Evolutionary conservation across 2,888 invertebrate genomes (phyloP).

Genomic region (Thymelicus sylvestris): DNA sequence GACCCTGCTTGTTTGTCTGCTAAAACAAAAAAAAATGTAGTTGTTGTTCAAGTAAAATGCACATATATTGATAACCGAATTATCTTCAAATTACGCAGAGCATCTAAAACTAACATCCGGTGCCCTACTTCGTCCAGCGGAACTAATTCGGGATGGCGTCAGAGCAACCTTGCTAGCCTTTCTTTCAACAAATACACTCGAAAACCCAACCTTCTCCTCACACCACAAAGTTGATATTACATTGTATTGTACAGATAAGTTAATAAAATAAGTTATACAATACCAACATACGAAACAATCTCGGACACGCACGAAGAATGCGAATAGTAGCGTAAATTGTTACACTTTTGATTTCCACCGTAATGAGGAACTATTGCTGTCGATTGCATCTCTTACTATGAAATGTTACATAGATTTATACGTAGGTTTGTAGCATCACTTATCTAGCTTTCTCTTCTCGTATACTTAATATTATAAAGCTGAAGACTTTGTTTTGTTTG

Average conservation of each 20-base stretch:
- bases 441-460: too few species aligned
- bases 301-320: conserved; percentile 39
- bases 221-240: conserved; percentile 32
- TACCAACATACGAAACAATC: conserved; percentile 33
- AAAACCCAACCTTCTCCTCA: conserved; percentile 27
- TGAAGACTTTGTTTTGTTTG: too few species aligned
- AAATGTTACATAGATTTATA: neutral
- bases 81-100: conserved; percentile 48
- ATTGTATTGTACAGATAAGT: conserved; percentile 39
- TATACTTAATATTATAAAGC: too few species aligned
- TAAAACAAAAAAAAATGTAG: too few species aligned
- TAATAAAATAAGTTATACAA: conserved; percentile 38
- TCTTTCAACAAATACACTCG: conserved; percentile 11
- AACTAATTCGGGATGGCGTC: conserved; percentile 64
- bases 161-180: conserved; percentile 49
- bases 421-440: too few species aligned
- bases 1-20: too few species aligned
- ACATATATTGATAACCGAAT: conserved; percentile 10
- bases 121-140: conserved; percentile 63
- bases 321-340: conserved; percentile 25
- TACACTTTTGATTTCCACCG: conserved; percentile 27
- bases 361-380: conserved; percentile 28
- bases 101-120: conserved; percentile 56
- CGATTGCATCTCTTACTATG: neutral
- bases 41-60: neutral